Percentiles rank a stretch among this genome's conserved stretches.
Conservation (phyloP, 2,888 invertebrate genomes). For the Cheilosia grossa region DNA sequence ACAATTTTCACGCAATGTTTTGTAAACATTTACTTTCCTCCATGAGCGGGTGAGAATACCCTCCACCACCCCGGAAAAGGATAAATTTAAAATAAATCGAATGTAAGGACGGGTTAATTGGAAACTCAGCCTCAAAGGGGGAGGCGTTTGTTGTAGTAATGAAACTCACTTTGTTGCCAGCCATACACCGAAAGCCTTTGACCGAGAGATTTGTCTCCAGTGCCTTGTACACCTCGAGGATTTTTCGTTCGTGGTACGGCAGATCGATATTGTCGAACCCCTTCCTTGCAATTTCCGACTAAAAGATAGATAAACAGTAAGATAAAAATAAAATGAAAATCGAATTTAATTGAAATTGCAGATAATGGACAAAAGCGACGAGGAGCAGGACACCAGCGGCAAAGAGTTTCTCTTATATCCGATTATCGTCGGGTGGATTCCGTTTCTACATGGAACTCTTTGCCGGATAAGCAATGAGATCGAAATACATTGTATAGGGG, state of each 20-base stretch:
- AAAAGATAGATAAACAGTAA: constrained; percentile 49
- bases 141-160: constrained; percentile 10
- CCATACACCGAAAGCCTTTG: constrained; percentile 79
- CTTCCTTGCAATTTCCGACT: constrained; percentile 81
- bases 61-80: not conserved
- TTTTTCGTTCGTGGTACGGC: constrained; percentile 78
- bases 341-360: constrained; percentile 61
- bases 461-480: not conserved
- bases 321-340: constrained; percentile 41
- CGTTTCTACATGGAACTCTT: not conserved
- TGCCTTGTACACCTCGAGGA: constrained; percentile 81
- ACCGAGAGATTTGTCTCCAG: constrained; percentile 81
- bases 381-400: not conserved
- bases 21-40: constrained; percentile 1
- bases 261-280: constrained; percentile 80
- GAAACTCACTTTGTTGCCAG: constrained; percentile 80
- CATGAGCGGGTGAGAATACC: not conserved
- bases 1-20: not conserved
- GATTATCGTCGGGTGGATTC: constrained; percentile 26
- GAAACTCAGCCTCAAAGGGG: not conserved
- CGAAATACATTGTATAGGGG: not conserved
- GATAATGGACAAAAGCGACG: constrained; percentile 34
- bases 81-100: constrained; percentile 49
- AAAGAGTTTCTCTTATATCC: constrained; percentile 27
- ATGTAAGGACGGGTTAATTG: constrained; percentile 56